These are phyloP conservation scores for Apotomis betuletana DNA, from an alignment of 2,888 invertebrate species.

Conservation along the genomic window DNA sequence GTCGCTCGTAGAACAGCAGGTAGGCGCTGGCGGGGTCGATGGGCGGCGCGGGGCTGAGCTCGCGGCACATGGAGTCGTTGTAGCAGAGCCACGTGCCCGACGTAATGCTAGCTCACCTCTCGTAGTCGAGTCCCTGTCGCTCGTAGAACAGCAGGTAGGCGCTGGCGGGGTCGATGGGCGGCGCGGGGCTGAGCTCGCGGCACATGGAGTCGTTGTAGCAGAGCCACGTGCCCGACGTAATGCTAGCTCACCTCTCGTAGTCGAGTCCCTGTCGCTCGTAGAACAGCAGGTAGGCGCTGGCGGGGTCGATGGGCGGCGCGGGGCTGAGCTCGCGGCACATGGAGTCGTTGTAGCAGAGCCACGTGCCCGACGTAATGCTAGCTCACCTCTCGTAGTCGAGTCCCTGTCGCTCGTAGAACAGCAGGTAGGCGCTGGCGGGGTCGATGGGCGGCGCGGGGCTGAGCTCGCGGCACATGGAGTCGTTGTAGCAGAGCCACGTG, in stretches of 20 bases:
- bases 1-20: conserved; percentile 19
- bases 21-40: conserved; percentile 15
- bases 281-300: conserved; percentile 81
- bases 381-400: conserved; percentile 41
- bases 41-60: too few relatives aligned
- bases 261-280: conserved; percentile 85
- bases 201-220: conserved; percentile 48
- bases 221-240: too few relatives aligned
- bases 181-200: conserved; percentile 55
- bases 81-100: too few relatives aligned
- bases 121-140: conserved; percentile 46
- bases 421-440: conserved; percentile 87
- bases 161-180: conserved; percentile 87
- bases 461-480: conserved; percentile 20
- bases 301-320: conserved; percentile 60
- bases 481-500: too few relatives aligned
- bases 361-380: too few relatives aligned
- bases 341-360: conserved; percentile 46
- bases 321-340: conserved; percentile 46
- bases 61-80: too few relatives aligned
- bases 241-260: too few relatives aligned
- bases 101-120: too few relatives aligned
- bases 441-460: conserved; percentile 10
- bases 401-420: conserved; percentile 85
- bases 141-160: conserved; percentile 93